A percentile compares a stretch with the other conserved stretches of the same genome.
Conservation (phyloP, 2,113 vertebrate species). For the Papio anubis region DNA sequence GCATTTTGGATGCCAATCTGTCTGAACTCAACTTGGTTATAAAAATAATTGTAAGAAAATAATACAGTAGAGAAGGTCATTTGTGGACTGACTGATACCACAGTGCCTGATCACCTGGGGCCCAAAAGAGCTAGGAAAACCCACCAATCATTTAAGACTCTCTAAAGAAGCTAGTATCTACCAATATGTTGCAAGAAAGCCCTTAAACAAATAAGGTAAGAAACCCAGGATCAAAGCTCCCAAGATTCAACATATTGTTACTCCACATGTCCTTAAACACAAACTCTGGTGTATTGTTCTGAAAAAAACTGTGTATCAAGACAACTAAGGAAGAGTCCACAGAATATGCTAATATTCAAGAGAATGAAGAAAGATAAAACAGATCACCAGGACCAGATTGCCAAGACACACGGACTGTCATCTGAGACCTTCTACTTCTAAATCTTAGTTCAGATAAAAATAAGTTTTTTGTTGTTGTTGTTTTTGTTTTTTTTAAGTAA, state of each 20-base stretch:
- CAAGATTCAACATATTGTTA: not conserved
- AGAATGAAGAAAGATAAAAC: not conserved
- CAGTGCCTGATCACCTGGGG: slow-evolving; percentile 93
- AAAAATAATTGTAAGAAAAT: slow-evolving; percentile 85
- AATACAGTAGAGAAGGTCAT: slow-evolving; percentile 91
- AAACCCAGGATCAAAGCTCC: not conserved
- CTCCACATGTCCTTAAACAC: not conserved
- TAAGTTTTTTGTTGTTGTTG: too few species aligned
- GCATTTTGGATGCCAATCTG: slow-evolving; percentile 88
- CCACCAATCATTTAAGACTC: slow-evolving; percentile 90
- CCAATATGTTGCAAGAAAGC: not conserved
- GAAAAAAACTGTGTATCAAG: not conserved
- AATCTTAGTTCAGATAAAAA: not conserved
- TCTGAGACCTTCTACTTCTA: not conserved
- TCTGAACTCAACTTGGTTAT: slow-evolving; percentile 96
- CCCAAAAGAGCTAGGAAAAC: slow-evolving; percentile 96
- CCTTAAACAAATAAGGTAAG: not conserved
- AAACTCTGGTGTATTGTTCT: not conserved
- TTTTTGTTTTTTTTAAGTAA: not conserved
- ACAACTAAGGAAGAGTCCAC: not conserved
- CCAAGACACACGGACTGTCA: not conserved
- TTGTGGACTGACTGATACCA: slow-evolving; percentile 94
- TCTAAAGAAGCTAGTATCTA: not conserved
- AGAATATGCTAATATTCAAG: not conserved
- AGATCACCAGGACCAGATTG: not conserved